Evolutionary conservation across 2,113 vertebrate genomes (phyloP).

Genomic region (Crotalus tigris): DNA sequence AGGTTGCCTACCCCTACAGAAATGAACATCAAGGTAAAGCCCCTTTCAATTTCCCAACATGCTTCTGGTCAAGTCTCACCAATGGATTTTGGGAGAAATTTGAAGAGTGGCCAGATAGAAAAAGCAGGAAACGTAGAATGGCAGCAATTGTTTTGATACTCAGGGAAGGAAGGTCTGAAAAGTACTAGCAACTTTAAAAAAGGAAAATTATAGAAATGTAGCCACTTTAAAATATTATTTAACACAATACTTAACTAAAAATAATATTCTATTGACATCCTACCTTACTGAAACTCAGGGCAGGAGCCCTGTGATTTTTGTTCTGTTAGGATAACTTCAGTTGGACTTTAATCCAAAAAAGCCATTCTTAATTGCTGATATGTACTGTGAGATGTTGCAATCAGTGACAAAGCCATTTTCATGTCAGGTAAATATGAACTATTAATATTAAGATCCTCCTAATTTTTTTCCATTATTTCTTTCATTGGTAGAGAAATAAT

Average conservation of each 20-base stretch:
- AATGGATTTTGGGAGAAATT: neutral
- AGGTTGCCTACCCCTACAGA: too few relatives aligned
- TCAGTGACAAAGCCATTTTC: neutral
- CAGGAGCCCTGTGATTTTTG: neutral
- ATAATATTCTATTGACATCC: neutral
- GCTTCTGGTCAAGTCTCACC: neutral
- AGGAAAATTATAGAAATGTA: neutral
- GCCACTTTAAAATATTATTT: neutral
- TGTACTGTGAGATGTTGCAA: neutral
- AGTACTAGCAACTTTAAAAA: neutral
- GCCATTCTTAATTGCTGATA: neutral
- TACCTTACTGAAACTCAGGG: neutral
- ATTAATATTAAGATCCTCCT: neutral
- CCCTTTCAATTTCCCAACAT: neutral
- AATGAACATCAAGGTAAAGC: neutral
- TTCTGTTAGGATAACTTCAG: neutral
- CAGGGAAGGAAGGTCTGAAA: conserved; percentile 6
- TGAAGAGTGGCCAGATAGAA: neutral
- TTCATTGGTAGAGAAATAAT: neutral
- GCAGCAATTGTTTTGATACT: conserved; percentile 28
- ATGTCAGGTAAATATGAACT: neutral
- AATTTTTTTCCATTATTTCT: neutral
- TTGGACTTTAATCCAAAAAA: neutral
- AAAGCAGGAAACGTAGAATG: neutral
- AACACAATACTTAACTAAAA: neutral